These are phyloP conservation scores for Furcula furcula DNA, from an alignment of 2,888 invertebrate genomes.

Conservation along the genomic window DNA sequence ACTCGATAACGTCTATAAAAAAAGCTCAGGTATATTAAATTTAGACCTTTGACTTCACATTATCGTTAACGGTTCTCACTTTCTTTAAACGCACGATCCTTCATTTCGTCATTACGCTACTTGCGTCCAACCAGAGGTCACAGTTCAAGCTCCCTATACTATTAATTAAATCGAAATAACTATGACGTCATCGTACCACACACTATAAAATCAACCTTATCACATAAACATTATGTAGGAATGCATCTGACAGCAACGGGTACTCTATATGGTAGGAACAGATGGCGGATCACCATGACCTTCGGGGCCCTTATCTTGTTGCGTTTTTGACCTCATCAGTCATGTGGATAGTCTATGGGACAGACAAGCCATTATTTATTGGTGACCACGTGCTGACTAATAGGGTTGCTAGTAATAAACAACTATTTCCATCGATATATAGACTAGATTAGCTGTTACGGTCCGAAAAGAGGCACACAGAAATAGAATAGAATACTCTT, in stretches of 20 bases:
- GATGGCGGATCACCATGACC: slow-evolving; percentile 65
- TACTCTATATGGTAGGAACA: slow-evolving; percentile 44
- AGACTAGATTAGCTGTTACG: too few relatives aligned
- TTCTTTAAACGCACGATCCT: slow-evolving; percentile 4
- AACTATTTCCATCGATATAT: too few relatives aligned
- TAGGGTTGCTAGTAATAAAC: too few relatives aligned
- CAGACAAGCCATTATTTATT: slow-evolving; percentile 19
- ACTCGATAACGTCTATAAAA: too few relatives aligned
- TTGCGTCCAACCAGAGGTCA: slow-evolving; percentile 22
- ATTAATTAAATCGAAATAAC: slow-evolving; percentile 18
- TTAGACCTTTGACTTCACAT: too few relatives aligned
- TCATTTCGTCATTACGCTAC: slow-evolving; percentile 16
- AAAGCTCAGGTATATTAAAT: too few relatives aligned
- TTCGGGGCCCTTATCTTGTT: slow-evolving; percentile 37
- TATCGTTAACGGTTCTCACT: not conserved
- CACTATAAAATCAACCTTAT: slow-evolving; percentile 18
- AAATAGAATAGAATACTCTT: too few relatives aligned
- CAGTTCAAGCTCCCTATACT: slow-evolving; percentile 24
- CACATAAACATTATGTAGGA: slow-evolving; percentile 16
- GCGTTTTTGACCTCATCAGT: slow-evolving; percentile 31
- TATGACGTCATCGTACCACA: slow-evolving; percentile 20
- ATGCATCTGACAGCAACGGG: slow-evolving; percentile 24
- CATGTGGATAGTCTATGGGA: slow-evolving; percentile 19
- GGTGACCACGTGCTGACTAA: slow-evolving; percentile 16
- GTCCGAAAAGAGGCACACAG: too few relatives aligned